phyloP scores from a whole-genome alignment of 2,797 vertebrate genomes.

The Spinus olivaceus region DNA sequence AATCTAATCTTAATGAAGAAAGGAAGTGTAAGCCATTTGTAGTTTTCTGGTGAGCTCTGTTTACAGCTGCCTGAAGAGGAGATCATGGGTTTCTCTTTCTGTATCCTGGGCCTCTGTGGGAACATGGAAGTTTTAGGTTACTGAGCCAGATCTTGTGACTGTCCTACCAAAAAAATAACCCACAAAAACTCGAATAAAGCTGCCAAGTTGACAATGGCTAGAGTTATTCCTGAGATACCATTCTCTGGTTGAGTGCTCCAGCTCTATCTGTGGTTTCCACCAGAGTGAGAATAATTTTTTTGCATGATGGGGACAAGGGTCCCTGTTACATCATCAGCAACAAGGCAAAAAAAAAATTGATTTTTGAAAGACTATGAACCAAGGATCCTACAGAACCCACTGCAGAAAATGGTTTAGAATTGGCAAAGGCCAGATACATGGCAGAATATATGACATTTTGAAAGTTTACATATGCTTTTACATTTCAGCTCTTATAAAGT shows the following conservation, averaged over 20 bases:
- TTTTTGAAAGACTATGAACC: neutral
- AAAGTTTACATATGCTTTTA: neutral
- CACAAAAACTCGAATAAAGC: neutral
- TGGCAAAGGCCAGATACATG: neutral
- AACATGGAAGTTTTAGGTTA: neutral
- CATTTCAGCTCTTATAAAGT: neutral
- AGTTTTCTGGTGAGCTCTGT: neutral
- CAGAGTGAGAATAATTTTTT: neutral
- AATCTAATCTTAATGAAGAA: neutral
- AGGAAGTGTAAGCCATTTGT: neutral
- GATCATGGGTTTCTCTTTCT: neutral
- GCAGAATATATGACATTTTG: neutral
- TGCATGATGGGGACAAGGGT: neutral
- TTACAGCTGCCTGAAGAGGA: neutral
- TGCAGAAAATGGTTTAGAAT: neutral
- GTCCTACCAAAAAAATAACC: neutral
- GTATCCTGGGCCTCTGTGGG: rapidly evolving
- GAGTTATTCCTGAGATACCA: neutral
- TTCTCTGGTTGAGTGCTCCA: neutral
- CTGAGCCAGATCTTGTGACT: neutral
- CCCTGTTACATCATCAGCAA: neutral
- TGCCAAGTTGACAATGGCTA: neutral
- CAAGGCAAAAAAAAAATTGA: neutral
- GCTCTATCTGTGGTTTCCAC: neutral
- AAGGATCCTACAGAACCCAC: neutral